These are phyloP conservation scores for Apomyelois bistriatella DNA, from an alignment of 2,888 invertebrate genomes.

Conservation along the genomic window DNA sequence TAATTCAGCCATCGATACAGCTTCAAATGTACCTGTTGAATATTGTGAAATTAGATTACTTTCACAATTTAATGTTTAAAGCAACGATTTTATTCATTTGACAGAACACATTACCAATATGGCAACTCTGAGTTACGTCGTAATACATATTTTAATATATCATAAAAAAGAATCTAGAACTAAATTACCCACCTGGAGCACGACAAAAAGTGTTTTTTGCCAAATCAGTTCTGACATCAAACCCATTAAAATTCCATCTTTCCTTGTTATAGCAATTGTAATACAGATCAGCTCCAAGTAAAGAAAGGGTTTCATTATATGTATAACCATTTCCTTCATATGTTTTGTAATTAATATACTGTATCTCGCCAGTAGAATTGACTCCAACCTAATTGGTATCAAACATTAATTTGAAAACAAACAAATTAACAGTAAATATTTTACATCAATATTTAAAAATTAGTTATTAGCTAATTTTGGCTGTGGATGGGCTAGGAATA, in stretches of 20 bases:
- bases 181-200: constrained; percentile 34
- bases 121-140: no score
- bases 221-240: constrained; percentile 43
- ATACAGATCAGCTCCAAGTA: constrained; percentile 20
- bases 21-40: constrained; percentile 34
- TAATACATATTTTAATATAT: no score
- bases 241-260: constrained; percentile 31
- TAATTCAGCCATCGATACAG: constrained; percentile 70
- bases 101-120: no score
- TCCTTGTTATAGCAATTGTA: constrained; percentile 75
- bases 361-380: constrained; percentile 80
- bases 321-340: constrained; percentile 72
- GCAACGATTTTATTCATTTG: no score
- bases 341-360: constrained; percentile 72
- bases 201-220: constrained; percentile 36
- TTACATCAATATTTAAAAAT: no score
- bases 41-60: background rate
- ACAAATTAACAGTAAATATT: no score
- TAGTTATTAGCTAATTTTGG: no score
- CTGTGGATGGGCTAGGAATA: no score
- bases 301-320: constrained; percentile 66
- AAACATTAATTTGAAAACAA: no score
- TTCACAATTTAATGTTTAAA: background rate
- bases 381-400: constrained; percentile 50
- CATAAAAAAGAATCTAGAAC: background rate